Evolutionary conservation across 2,797 vertebrate species (phyloP).

Genomic region (Anguilla obscura): DNA sequence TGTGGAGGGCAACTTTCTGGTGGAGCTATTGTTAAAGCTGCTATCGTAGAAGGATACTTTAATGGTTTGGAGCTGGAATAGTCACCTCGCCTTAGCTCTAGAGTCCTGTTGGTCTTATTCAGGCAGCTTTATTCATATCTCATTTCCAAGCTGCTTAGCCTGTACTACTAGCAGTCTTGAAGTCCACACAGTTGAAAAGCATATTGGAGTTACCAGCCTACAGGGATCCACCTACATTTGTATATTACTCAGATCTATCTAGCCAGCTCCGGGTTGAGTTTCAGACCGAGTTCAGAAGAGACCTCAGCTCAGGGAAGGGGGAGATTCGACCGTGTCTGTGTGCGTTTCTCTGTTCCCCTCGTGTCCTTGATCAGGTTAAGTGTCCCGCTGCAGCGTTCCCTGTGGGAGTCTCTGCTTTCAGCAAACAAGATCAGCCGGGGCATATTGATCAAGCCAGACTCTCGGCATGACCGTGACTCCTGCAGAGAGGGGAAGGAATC

Average conservation of each 20-base stretch:
- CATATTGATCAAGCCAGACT: slow-evolving; percentile 41
- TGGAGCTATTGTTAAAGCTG: background rate
- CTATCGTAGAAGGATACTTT: background rate
- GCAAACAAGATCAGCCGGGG: slow-evolving; percentile 40
- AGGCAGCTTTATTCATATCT: background rate
- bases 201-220: background rate
- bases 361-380: slow-evolving; percentile 34
- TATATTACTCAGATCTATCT: slow-evolving; percentile 29
- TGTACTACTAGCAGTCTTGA: background rate
- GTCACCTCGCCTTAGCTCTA: background rate
- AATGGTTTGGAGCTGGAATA: background rate
- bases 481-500: background rate
- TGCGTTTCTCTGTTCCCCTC: slow-evolving; percentile 33
- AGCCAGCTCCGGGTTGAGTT: background rate
- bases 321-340: slow-evolving; percentile 25
- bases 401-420: slow-evolving; percentile 42
- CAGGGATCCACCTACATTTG: slow-evolving; percentile 10
- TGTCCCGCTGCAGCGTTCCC: slow-evolving; percentile 33
- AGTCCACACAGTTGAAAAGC: slow-evolving; percentile 14
- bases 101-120: background rate
- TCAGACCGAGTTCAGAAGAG: slow-evolving; percentile 4
- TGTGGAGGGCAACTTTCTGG: background rate
- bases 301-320: slow-evolving; percentile 22
- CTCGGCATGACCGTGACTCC: slow-evolving; percentile 39
- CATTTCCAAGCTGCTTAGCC: background rate